A percentile compares a stretch with the other conserved stretches of the same genome.
Conservation (phyloP, 2,888 invertebrate species). For the Orthonevra nobilis region DNA sequence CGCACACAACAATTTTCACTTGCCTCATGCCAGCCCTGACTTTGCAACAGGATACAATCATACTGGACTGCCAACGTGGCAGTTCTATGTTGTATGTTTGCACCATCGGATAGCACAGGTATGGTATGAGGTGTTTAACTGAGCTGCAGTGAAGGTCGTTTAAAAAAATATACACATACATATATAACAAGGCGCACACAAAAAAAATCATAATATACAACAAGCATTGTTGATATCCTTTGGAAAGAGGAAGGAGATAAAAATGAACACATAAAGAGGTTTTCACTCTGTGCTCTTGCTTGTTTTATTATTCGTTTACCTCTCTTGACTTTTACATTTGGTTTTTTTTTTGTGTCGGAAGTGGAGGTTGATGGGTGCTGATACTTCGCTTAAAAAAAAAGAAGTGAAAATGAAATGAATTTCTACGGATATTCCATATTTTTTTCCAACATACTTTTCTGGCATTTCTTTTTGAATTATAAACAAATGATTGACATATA, state of each 20-base stretch:
- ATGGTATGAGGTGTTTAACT: constrained; percentile 40
- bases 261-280: constrained; percentile 60
- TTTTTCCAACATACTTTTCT: constrained; percentile 26
- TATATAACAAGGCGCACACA: too few species aligned
- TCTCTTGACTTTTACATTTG: constrained; percentile 31
- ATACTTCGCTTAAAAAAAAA: constrained; percentile 15
- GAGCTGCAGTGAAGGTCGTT: constrained; percentile 60
- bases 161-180: constrained; percentile 6
- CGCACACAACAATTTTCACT: constrained; percentile 51
- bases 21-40: constrained; percentile 31
- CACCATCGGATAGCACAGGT: constrained; percentile 1
- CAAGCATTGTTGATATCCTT: constrained; percentile 41
- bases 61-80: constrained; percentile 3
- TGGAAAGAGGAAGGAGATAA: constrained; percentile 45
- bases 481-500: constrained; percentile 53
- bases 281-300: constrained; percentile 1
- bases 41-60: constrained; percentile 6
- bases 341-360: constrained; percentile 22
- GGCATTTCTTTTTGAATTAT: constrained; percentile 10
- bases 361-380: constrained; percentile 3
- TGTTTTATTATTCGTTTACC: constrained; percentile 4
- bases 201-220: constrained; percentile 17
- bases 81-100: constrained; percentile 1
- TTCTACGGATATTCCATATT: constrained; percentile 28
- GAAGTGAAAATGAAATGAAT: constrained; percentile 53